Conservation (phyloP, 2,113 vertebrate genomes). For the Triplophysa siluroides region DNA sequence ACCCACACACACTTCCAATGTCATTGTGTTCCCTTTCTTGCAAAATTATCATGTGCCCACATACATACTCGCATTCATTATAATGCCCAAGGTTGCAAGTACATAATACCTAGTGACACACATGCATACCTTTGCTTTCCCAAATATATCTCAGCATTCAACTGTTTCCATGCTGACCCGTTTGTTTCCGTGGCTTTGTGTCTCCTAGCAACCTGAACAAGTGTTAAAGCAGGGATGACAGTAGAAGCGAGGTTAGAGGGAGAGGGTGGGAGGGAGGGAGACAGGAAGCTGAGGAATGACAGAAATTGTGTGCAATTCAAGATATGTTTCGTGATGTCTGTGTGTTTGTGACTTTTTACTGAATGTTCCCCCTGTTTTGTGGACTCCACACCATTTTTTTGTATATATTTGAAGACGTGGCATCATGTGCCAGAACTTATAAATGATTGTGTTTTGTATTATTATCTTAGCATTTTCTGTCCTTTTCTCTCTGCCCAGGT, state of each 20-base stretch:
- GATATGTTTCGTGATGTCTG: conserved; percentile 21
- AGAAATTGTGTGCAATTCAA: conserved; percentile 20
- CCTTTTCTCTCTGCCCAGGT: too few species aligned
- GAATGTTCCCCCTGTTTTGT: neutral
- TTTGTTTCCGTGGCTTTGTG: conserved; percentile 70
- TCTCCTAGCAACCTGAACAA: conserved; percentile 77
- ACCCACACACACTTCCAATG: conserved; percentile 20
- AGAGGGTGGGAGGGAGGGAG: conserved; percentile 55
- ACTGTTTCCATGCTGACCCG: conserved; percentile 69
- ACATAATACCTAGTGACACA: conserved; percentile 44
- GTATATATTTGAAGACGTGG: too few species aligned
- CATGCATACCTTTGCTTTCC: conserved; percentile 51
- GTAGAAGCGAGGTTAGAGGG: conserved; percentile 64
- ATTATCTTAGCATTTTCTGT: too few species aligned
- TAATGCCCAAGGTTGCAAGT: conserved; percentile 14
- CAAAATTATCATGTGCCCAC: conserved; percentile 26
- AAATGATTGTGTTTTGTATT: too few species aligned
- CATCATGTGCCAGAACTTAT: too few species aligned
- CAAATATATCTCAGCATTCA: conserved; percentile 60
- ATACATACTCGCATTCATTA: conserved; percentile 6
- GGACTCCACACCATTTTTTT: neutral
- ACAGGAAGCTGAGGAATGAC: conserved; percentile 8
- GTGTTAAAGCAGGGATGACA: conserved; percentile 75
- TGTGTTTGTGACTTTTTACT: conserved; percentile 24
- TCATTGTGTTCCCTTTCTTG: conserved; percentile 21